These are phyloP conservation scores for Dryomyza anilis DNA, from an alignment of 2,888 invertebrate species.

Conservation along the genomic window DNA sequence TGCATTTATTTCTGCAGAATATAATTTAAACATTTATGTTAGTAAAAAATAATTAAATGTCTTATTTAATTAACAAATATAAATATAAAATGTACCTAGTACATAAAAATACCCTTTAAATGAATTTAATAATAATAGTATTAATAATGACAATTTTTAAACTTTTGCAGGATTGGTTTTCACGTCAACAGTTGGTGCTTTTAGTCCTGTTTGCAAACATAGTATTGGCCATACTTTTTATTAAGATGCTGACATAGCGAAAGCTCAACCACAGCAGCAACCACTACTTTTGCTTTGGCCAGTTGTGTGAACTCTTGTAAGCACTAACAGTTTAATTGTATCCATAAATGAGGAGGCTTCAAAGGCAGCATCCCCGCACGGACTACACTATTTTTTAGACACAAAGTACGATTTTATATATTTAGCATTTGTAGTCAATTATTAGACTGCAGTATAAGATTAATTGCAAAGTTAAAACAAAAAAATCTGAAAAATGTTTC, in stretches of 20 bases:
- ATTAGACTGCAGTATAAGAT: slow-evolving; percentile 32
- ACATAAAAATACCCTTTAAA: too few relatives aligned
- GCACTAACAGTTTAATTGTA: slow-evolving; percentile 22
- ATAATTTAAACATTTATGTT: too few relatives aligned
- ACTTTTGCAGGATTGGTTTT: slow-evolving; percentile 90
- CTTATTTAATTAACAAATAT: too few relatives aligned
- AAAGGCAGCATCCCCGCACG: background rate
- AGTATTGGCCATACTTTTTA: slow-evolving; percentile 92
- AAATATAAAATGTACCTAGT: too few relatives aligned
- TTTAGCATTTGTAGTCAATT: slow-evolving; percentile 52
- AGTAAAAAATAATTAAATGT: too few relatives aligned
- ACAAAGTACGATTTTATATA: slow-evolving; percentile 34
- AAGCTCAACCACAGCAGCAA: slow-evolving; percentile 38
- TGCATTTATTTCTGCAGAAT: too few relatives aligned
- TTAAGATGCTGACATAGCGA: slow-evolving; percentile 93
- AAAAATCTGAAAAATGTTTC: background rate
- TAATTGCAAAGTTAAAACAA: background rate
- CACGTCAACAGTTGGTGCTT: slow-evolving; percentile 92
- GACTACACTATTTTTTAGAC: background rate
- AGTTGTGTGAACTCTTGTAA: slow-evolving; percentile 1
- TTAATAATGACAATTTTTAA: too few relatives aligned
- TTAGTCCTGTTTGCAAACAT: slow-evolving; percentile 93
- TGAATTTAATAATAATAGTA: too few relatives aligned
- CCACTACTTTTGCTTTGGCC: slow-evolving; percentile 18
- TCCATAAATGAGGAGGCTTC: background rate